Percentiles rank a stretch among this genome's conserved stretches.
Conservation (phyloP, 2,113 vertebrate genomes). For the Glaucomys volans region DNA sequence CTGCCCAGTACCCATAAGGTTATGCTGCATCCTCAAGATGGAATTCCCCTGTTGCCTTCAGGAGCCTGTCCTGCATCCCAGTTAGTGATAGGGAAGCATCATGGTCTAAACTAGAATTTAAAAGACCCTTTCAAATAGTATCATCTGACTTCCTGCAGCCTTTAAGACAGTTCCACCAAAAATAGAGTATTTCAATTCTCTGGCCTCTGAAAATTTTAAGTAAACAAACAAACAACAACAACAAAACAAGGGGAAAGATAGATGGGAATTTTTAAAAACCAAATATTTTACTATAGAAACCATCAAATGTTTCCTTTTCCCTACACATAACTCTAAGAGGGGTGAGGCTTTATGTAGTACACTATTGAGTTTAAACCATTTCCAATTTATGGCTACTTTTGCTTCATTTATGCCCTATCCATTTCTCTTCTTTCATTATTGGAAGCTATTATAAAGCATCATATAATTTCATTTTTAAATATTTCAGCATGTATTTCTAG, state of each 20-base stretch:
- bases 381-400: not conserved
- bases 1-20: not conserved
- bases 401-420: not conserved
- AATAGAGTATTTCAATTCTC: not conserved
- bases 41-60: not conserved
- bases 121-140: not conserved
- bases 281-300: not conserved
- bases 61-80: not conserved
- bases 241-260: not conserved
- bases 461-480: not conserved
- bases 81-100: not conserved
- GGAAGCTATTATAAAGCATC: conserved; percentile 1
- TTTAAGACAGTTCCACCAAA: not conserved
- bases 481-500: not conserved
- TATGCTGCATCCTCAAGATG: not conserved
- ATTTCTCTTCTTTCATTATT: not conserved
- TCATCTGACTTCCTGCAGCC: not conserved
- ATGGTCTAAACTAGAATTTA: not conserved
- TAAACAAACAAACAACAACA: not conserved
- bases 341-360: not conserved
- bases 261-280: not conserved
- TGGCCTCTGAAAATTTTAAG: not conserved
- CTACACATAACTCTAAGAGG: not conserved
- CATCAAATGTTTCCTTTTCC: not conserved
- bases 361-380: not conserved